phyloP scores from a whole-genome alignment of 2,797 vertebrate genomes.

The Coregonus suidteri region DNA sequence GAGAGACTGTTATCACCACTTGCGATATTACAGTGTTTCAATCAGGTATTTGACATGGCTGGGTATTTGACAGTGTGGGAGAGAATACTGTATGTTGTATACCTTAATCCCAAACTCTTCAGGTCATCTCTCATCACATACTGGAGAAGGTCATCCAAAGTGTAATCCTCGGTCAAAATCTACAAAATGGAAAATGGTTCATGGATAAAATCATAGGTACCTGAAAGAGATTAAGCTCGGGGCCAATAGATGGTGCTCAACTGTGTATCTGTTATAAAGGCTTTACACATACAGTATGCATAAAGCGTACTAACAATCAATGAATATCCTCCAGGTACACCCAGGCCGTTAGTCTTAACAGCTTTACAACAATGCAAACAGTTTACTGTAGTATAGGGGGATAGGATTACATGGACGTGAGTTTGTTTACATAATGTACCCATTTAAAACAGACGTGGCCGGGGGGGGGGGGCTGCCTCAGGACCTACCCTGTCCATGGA shows the following conservation, averaged over 20 bases:
- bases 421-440: background rate
- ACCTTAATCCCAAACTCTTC: slow-evolving; percentile 93
- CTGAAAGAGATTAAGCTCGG: background rate
- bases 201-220: background rate
- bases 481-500: slow-evolving; percentile 84
- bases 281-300: background rate
- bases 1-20: slow-evolving; percentile 1
- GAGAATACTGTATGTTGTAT: slow-evolving; percentile 27
- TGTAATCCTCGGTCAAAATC: slow-evolving; percentile 92
- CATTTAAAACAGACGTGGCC: background rate
- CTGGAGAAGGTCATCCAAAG: slow-evolving; percentile 86
- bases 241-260: background rate
- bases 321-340: background rate
- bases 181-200: slow-evolving; percentile 52
- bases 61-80: too few relatives aligned
- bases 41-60: background rate
- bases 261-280: background rate
- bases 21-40: slow-evolving; percentile 11
- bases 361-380: background rate
- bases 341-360: background rate
- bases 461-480: background rate
- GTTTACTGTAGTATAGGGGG: background rate
- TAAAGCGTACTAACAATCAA: background rate
- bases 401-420: background rate
- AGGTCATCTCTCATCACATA: slow-evolving; percentile 92